Evolutionary conservation across 2,797 vertebrate genomes (phyloP).

Genomic region (Microchirus variegatus): DNA sequence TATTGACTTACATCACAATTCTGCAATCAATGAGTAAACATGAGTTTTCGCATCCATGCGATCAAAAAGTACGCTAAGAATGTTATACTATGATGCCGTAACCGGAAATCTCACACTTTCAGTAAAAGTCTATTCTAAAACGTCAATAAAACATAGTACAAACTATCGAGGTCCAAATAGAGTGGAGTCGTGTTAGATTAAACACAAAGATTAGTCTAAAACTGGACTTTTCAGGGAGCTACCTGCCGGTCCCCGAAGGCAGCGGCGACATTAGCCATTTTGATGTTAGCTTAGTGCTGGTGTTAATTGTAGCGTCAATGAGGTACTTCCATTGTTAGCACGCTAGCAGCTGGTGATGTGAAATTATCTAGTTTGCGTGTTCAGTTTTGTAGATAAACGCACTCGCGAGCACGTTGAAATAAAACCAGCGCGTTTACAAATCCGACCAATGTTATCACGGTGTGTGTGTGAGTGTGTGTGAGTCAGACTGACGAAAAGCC

Average conservation of each 20-base stretch:
- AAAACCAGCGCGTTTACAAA: fast-evolving
- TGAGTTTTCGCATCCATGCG: background rate
- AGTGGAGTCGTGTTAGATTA: background rate
- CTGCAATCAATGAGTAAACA: background rate
- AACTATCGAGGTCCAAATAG: background rate
- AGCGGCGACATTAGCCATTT: background rate
- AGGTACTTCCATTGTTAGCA: slow-evolving; percentile 69
- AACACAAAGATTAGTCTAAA: fast-evolving
- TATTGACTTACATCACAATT: background rate
- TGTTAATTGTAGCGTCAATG: slow-evolving; percentile 56
- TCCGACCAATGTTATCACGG: fast-evolving
- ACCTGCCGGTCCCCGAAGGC: background rate
- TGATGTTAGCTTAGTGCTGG: slow-evolving; percentile 27
- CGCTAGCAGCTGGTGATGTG: slow-evolving; percentile 35
- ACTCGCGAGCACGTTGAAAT: fast-evolving
- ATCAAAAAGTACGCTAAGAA: background rate
- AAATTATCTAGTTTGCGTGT: slow-evolving; percentile 7
- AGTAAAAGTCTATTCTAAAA: background rate
- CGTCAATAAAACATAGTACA: background rate
- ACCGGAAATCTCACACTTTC: background rate
- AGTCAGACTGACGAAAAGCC: slow-evolving; percentile 23
- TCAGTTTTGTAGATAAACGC: background rate
- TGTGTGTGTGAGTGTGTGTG: background rate
- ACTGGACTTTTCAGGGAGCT: background rate
- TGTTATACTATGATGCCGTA: background rate